A percentile compares a stretch with the other conserved stretches of the same genome.
These are phyloP conservation scores for Smittia sp. DNA, from an alignment of 2,888 invertebrate genomes.

Conservation along the genomic window DNA sequence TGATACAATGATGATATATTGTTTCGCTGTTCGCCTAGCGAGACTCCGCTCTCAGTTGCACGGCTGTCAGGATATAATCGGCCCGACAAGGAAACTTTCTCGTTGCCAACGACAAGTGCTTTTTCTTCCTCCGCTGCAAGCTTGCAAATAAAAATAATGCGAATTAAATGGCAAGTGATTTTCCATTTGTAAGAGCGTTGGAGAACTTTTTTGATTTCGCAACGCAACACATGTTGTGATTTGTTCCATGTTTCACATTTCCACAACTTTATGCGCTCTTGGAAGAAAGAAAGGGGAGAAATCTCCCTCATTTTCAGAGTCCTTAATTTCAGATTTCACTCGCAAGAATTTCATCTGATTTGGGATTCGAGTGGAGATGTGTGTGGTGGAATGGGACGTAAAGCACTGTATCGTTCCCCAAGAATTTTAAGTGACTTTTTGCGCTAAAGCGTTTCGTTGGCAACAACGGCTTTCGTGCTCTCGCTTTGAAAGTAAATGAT, in stretches of 20 bases:
- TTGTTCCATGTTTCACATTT: constrained; percentile 6
- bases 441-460: not conserved
- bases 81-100: not conserved
- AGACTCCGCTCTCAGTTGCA: not conserved
- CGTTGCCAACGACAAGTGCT: not conserved
- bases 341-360: not conserved
- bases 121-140: not conserved
- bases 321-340: constrained; percentile 11
- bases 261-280: not conserved
- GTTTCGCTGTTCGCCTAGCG: not conserved
- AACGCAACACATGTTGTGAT: constrained; percentile 15
- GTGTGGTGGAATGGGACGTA: not conserved
- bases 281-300: not conserved
- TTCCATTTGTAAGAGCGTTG: not conserved
- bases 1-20: constrained; percentile 17
- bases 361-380: not conserved
- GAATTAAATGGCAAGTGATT: constrained; percentile 19
- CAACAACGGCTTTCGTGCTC: not conserved
- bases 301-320: not conserved
- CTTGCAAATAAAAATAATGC: constrained; percentile 14
- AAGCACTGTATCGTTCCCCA: not conserved
- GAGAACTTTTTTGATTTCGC: not conserved
- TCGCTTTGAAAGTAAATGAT: not conserved
- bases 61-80: not conserved
- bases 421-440: constrained; percentile 22